Evolutionary conservation across 1,140 invertebrate genomes (phyloP).

Genomic region (Magallana gigas): DNA sequence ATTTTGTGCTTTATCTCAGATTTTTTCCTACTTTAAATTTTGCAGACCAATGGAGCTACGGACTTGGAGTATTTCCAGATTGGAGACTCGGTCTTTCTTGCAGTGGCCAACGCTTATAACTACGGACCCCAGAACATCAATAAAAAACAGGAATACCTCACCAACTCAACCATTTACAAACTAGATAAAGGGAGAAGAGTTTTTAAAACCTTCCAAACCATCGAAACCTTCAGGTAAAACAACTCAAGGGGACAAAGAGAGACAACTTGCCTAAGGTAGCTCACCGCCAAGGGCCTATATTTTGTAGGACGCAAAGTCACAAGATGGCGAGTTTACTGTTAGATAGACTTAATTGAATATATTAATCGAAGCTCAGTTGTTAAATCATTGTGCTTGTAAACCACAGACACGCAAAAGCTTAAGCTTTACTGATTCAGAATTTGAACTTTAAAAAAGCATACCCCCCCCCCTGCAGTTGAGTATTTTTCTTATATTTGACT

Average conservation of each 20-base stretch:
- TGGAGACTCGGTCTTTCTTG: constrained; percentile 68
- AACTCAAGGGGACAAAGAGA: not conserved
- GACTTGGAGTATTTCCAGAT: constrained; percentile 77
- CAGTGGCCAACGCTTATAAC: constrained; percentile 77
- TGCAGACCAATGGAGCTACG: constrained; percentile 76
- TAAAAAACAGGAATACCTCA: constrained; percentile 70
- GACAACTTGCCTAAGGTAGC: not conserved
- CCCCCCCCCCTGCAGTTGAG: too few relatives aligned
- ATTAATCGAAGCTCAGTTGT: too few relatives aligned
- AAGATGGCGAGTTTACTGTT: too few relatives aligned
- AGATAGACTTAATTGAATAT: too few relatives aligned
- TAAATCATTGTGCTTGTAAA: too few relatives aligned
- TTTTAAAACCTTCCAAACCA: constrained; percentile 74
- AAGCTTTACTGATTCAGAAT: too few relatives aligned
- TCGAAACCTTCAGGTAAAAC: constrained; percentile 74
- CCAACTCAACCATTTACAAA: constrained; percentile 76
- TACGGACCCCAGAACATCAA: constrained; percentile 74
- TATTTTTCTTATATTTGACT: too few relatives aligned
- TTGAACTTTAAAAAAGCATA: too few relatives aligned
- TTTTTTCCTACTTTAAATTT: constrained; percentile 16
- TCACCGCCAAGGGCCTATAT: too few relatives aligned
- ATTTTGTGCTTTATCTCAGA: not conserved
- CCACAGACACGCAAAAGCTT: too few relatives aligned
- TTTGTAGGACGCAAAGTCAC: too few relatives aligned
- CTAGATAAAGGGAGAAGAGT: constrained; percentile 67